Evolutionary conservation across 2,888 invertebrate genomes (phyloP).

Genomic region (Opisthograptis luteolata): DNA sequence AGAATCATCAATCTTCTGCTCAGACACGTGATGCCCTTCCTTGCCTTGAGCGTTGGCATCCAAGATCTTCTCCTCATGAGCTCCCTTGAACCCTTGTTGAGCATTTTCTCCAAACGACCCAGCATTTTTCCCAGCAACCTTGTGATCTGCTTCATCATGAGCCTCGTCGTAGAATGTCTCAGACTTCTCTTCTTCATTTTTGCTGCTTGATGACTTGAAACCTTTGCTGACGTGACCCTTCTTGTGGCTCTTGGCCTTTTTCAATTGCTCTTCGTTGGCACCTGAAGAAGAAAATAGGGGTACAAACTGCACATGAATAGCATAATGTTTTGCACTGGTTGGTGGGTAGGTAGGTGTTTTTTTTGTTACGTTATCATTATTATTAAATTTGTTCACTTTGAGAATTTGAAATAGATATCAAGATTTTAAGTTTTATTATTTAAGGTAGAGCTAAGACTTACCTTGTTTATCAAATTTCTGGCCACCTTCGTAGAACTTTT

Average conservation of each 20-base stretch:
- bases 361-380: too few relatives aligned
- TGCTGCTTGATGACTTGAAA: slow-evolving; percentile 87
- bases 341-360: too few relatives aligned
- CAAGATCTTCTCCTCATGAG: slow-evolving; percentile 83
- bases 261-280: slow-evolving; percentile 82
- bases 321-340: too few relatives aligned
- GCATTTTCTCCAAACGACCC: slow-evolving; percentile 85
- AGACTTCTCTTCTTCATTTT: slow-evolving; percentile 87
- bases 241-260: slow-evolving; percentile 84
- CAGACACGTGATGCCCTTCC: slow-evolving; percentile 83
- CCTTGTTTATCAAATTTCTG: slow-evolving; percentile 85
- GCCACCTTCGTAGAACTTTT: slow-evolving; percentile 84
- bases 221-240: slow-evolving; percentile 87
- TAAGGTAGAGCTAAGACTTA: slow-evolving; percentile 54
- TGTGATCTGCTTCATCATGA: slow-evolving; percentile 86
- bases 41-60: slow-evolving; percentile 84
- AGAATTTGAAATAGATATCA: too few relatives aligned
- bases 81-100: slow-evolving; percentile 84
- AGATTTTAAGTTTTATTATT: too few relatives aligned
- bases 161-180: slow-evolving; percentile 87
- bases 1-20: slow-evolving; percentile 83
- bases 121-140: slow-evolving; percentile 81
- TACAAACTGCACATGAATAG: too few relatives aligned
- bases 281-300: slow-evolving; percentile 48
- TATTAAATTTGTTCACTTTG: too few relatives aligned